Percentiles rank a stretch among this genome's conserved stretches.
Conservation (phyloP, 2,888 invertebrate genomes). For the Molorchus minor region DNA sequence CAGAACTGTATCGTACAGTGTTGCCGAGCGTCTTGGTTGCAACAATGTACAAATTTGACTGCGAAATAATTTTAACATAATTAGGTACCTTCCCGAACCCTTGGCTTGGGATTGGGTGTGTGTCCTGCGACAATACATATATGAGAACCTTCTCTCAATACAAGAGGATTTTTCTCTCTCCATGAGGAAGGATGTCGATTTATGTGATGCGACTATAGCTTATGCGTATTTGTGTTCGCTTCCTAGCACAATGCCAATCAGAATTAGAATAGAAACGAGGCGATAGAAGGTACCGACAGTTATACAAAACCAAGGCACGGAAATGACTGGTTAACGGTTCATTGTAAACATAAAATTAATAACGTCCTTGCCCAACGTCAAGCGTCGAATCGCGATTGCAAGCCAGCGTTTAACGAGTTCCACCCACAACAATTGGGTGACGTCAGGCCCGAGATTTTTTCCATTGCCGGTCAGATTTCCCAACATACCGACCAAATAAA, state of each 20-base stretch:
- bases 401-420: not conserved
- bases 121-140: too few relatives aligned
- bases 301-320: not conserved
- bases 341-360: constrained; percentile 5
- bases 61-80: too few relatives aligned
- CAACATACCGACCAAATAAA: too few relatives aligned
- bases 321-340: not conserved
- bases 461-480: not conserved
- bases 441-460: not conserved
- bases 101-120: too few relatives aligned
- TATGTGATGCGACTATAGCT: not conserved
- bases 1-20: too few relatives aligned
- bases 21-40: too few relatives aligned
- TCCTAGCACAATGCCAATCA: too few relatives aligned
- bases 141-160: too few relatives aligned
- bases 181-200: too few relatives aligned
- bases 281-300: not conserved
- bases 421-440: not conserved
- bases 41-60: too few relatives aligned
- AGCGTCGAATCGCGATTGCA: not conserved
- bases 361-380: constrained; percentile 2
- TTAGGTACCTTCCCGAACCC: too few relatives aligned
- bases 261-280: not conserved
- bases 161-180: too few relatives aligned
- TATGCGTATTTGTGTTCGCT: not conserved